Evolutionary conservation across 2,113 vertebrate species (phyloP), one percentile per base, ranked within the genome.

Genomic region (Dipodomys ordii): DNA sequence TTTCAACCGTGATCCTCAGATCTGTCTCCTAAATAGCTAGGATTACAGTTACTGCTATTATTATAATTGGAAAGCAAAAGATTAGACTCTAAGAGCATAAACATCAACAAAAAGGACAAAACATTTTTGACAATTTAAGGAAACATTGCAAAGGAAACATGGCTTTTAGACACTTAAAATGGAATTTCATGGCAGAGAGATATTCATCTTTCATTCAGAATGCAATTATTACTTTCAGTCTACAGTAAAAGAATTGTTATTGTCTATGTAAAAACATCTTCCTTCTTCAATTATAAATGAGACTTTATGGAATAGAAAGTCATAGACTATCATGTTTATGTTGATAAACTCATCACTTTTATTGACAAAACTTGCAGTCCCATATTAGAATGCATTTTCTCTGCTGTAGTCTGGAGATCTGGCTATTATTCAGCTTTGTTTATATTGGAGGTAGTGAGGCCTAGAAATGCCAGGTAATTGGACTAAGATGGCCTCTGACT

Each of bases 381-480:
- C 95, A 86, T 73, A 81, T 91, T 79, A 71, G 80, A 87, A 83
- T 68, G 9, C 12, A 46, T 94, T 83, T 88, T 74, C 73, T 88
- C 78, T 71, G 39, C 73, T 32, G 23, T 62, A 39, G 46, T n/a
- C 78, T 65, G 23, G 30, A 85, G 30, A 80, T 13, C 57, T 83
- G 72, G 49, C 13, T 22, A 68, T 81, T 62, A 80, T 64, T 92
- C 39, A 81, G 8, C 25, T 92, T 90, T 78, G 30, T 57, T 89
- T 87, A 22, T 79, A 35, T 82, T 27, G 46, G 78, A 53, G 60
- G 13, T 10, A 72, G 49, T 46, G 77, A 90, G 44, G 79, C 11
- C 64, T 68, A 27, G 60, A 73, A 18, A 30, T 23, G 15, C 60
- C 72, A 91, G 32, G 15, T 44, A 7, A 88, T 83, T 91, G 67